Evolutionary conservation across 2,113 vertebrate genomes (phyloP), one percentile per base, ranked within the genome.

Genomic region (Eudorcas thomsonii): DNA sequence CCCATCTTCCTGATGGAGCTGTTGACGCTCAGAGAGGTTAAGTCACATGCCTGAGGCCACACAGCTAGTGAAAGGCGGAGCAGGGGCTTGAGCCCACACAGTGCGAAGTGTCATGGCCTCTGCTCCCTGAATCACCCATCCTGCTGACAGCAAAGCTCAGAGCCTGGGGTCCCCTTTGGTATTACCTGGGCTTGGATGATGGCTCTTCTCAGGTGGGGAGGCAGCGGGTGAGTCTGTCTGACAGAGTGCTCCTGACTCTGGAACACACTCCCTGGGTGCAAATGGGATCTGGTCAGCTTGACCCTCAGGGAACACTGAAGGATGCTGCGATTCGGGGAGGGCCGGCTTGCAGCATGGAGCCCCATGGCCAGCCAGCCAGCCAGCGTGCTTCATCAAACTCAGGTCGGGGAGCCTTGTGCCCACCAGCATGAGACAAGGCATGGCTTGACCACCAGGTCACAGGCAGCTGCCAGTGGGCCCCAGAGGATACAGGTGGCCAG

Each of bases 11-110:
- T 59, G 50, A 13, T 67, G 43, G 17, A 15, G 48, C 50, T 21
- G 45, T 78, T 1, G 57, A 95, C 36, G 39, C 90, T 86, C 89
- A 48, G 95, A 89, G 78, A 96, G 43, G 64, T 67, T 52, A 25
- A 82, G 60, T 81, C 48, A 82, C 1, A 4, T 36, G 80, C 50
- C 48, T 6, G 25, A 88, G 77, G 43, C n/a, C 86, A 96, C 90
- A 88, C 64, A 91, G 74, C 59, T 8, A 57, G 6, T 25, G 36
- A 50, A 62, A 92, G 71, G 74, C 94, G 43, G 90, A 48, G 21
- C 43, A 15, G 59, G 45, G 16, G 36, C 55, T 21, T 13, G 81
- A 48, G 83, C 59, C 11, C 10, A 0, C 9, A 5, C 25, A 16
- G 30, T 30, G n/a, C 15, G 17, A 81, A 64, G 80, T 7, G 39